Conservation (phyloP, 2,888 invertebrate species). For the Ectobius pallidus region DNA sequence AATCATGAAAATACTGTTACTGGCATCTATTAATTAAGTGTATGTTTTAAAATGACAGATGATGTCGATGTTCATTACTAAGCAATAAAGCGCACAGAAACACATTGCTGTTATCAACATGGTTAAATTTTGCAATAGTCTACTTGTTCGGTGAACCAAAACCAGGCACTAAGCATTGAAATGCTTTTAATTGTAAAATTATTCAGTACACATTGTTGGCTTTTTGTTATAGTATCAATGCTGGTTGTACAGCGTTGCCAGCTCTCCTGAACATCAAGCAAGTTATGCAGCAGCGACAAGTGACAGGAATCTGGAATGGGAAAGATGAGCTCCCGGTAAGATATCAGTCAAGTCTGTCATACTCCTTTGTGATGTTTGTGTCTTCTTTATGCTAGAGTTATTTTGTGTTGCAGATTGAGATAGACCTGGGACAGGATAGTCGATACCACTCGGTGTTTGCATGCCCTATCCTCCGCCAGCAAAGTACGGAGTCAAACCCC, state of each 20-base stretch:
- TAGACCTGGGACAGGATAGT: constrained; percentile 88
- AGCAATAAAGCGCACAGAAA: too few species aligned
- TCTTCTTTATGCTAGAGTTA: too few species aligned
- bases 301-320: constrained; percentile 92
- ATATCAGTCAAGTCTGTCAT: constrained; percentile 40
- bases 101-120: too few species aligned
- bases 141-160: too few species aligned
- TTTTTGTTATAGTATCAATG: constrained; percentile 78
- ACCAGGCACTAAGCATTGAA: too few species aligned
- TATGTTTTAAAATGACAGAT: too few species aligned
- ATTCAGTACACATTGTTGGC: too few species aligned
- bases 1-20: too few species aligned
- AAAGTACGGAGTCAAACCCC: constrained; percentile 94
- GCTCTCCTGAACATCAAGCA: constrained; percentile 93
- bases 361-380: background rate
- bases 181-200: too few species aligned
- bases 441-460: constrained; percentile 98
- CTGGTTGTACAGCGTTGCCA: constrained; percentile 92
- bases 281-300: constrained; percentile 87
- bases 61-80: too few species aligned
- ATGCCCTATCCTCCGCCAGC: constrained; percentile 96
- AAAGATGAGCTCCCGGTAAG: constrained; percentile 94
- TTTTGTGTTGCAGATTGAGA: constrained; percentile 90
- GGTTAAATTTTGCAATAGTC: too few species aligned
- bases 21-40: too few species aligned